Base-by-base conservation (phyloP, 2,113 vertebrate species). In the Sylvia atricapilla region DNA sequence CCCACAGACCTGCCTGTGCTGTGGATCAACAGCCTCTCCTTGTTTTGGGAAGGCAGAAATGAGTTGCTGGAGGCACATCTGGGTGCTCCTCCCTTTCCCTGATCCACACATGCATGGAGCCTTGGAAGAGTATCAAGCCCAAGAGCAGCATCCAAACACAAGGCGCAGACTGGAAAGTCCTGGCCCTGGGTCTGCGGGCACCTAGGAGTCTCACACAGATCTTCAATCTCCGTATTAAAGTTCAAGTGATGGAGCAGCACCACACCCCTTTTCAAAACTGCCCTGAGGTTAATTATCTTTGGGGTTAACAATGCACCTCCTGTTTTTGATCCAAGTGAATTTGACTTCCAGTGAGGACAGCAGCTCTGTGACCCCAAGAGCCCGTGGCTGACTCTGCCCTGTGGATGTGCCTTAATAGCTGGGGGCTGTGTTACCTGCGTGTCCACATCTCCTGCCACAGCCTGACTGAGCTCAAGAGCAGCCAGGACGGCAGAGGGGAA, bases 101-200 rank as follows among this genome's bases (percentile, higher is more conserved):
- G 0, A 33, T 24, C 37, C 43, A 46, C 0, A 0, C 20, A 28
- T 2, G 1, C 9, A 11, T 3, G 21, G 35, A 82, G 52, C 56
- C 69, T 63, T 6, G 1, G 47, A 90, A 67, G 24, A 64, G 25
- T 31, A n/a, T n/a, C 2, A 5, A 52, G 39, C 33, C 24, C 0
- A 3, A 33, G 13, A 72, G 21, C 69, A 82, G 56, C 5, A 5
- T 39, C 43, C 0, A 0, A 17, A 25, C 2, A 24, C 50, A 74
- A 49, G 19, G 49, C 53, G 55, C 58, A 85, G 66, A 41, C 16
- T 6, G 0, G 24, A 27, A 70, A 90, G 43, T n/a, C 27, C 60
- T 13, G 5, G 30, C 24, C 21, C 46, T 5, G 7, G 33, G 21
- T 41, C 49, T 28, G 1, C 2, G 5, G n/a, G 27, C 1, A 7